Conservation (phyloP, 2,113 vertebrate genomes). For the cat (Felis catus) region F.catus_Fca126_mat1.0 CM031412.1:76191501-76192000, state of each 20-base stretch:
- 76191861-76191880: neutral
- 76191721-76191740: neutral
- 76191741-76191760: neutral
- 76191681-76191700: neutral
- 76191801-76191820: neutral
- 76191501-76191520: neutral
- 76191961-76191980: too few species aligned
- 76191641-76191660: neutral
- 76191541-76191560: neutral
- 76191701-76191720: neutral
- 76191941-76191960: neutral
- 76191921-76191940: neutral
- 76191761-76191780: fast-evolving
- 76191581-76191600: neutral
- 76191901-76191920: neutral
- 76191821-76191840: neutral
- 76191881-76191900: neutral
- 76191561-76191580: too few species aligned
- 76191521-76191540: neutral
- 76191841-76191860: neutral
- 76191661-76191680: neutral
- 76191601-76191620: neutral
- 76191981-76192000: conserved; percentile 49
- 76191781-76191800: neutral
- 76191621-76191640: neutral